Base-by-base conservation (phyloP, 2,888 invertebrate species). In the Plutella xylostella region DNA sequence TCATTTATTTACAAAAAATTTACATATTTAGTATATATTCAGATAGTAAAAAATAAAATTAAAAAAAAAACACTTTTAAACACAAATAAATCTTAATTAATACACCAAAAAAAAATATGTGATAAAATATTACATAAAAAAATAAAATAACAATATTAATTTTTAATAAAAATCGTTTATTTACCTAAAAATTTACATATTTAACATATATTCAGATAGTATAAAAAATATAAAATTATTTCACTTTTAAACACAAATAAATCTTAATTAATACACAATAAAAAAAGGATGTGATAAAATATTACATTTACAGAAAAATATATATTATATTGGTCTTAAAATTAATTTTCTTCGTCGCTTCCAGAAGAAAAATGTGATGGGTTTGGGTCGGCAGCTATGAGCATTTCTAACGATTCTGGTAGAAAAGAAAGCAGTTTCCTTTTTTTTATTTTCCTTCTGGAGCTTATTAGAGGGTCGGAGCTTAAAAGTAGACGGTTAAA, bases 401-500 rank as follows among this genome's bases (percentile, higher is more conserved):
- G 25, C 40, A 25, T 25, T 14, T 21, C 28, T 35, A 25, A 20
- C 17, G 25, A 21, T 43, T 43, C 43, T 22, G 28, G 22, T n/a
- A 43, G 19, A 40, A 48, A 50, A 44, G 41, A 34, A 19, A 34
- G 19, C 30, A 42, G 19, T 45, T 50, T 48, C 40, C 48, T 35
- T 38, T 43, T 48, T 43, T 42, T 47, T 42, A 47, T 31, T 21
- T 6, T 21, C 34, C 48, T 40, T 30, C 33, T 45, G 14, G 34
- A 35, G 21, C 43, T 50, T 22, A 51, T 30, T 1, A 45, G 34
- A 11, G 51, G 48, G 19, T 53, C 52, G 33, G 52, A 55, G 15
- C 37, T 51, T 18, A 53, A 41, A 12, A 53, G 34, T 12, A 55
- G 28, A 19, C 51, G 45, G 37, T 53, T 52, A 22, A 52, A 25